These are phyloP conservation scores for Pseudomyrmex pallidus DNA, from an alignment of 1,140 invertebrate genomes.

Conservation along the genomic window DNA sequence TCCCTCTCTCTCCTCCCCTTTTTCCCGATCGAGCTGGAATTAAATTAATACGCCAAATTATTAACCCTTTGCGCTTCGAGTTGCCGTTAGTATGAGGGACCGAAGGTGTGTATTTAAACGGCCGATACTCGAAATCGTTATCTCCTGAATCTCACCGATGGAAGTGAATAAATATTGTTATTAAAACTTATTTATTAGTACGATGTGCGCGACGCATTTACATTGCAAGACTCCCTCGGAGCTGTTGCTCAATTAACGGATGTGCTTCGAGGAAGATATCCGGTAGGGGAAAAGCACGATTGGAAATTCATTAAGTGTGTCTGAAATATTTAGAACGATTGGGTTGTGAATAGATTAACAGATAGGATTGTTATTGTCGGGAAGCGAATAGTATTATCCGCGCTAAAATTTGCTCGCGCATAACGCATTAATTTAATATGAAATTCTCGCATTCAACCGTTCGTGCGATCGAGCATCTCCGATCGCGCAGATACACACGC, in stretches of 20 bases:
- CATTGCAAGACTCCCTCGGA: too few relatives aligned
- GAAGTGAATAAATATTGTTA: not conserved
- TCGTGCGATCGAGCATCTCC: slow-evolving; percentile 15
- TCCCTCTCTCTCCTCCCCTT: not conserved
- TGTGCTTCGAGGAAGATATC: not conserved
- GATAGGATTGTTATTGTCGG: not conserved
- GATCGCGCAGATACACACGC: slow-evolving; percentile 16
- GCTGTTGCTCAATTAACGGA: not conserved
- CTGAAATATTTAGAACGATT: not conserved
- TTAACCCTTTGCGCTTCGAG: slow-evolving; percentile 17
- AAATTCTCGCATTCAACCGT: slow-evolving; percentile 12
- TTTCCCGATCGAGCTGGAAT: not conserved
- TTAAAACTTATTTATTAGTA: not conserved
- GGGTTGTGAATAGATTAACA: slow-evolving; percentile 10
- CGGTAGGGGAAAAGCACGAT: not conserved
- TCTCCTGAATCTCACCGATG: not conserved
- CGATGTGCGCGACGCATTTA: not conserved
- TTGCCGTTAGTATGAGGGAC: not conserved
- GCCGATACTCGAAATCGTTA: not conserved
- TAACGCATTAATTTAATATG: slow-evolving; percentile 38
- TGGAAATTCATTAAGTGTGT: slow-evolving; percentile 5
- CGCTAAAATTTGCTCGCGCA: slow-evolving; percentile 13
- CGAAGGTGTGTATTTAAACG: slow-evolving; percentile 7
- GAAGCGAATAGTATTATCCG: not conserved
- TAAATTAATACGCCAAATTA: slow-evolving; percentile 45